Conservation (phyloP, 2,113 vertebrate genomes). For the Sander lucioperca region DNA sequence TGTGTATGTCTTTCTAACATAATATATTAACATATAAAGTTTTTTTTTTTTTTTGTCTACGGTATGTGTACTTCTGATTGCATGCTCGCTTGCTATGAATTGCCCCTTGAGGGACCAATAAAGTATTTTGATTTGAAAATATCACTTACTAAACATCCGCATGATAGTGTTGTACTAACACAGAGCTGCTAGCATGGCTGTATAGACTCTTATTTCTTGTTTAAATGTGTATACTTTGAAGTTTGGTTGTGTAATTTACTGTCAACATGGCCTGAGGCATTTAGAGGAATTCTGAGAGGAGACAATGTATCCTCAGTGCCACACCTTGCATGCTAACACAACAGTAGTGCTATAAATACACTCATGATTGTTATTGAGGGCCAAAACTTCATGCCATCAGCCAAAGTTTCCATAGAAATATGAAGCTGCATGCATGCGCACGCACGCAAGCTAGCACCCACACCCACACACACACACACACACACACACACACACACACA, state of each 20-base stretch:
- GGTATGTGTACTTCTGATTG: neutral
- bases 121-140: neutral
- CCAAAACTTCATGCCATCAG: neutral
- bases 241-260: neutral
- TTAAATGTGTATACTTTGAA: neutral
- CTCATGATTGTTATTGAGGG: slow-evolving; percentile 27
- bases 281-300: slow-evolving; percentile 29
- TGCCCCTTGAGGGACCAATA: neutral
- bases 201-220: neutral
- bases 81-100: neutral
- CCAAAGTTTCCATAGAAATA: slow-evolving; percentile 25
- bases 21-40: neutral
- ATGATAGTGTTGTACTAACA: neutral
- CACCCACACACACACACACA: neutral
- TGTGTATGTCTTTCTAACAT: neutral
- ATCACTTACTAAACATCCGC: neutral
- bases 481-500: slow-evolving; percentile 2
- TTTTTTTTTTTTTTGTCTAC: neutral
- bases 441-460: slow-evolving; percentile 1
- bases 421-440: neutral
- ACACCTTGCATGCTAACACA: slow-evolving; percentile 48
- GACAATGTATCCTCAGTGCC: slow-evolving; percentile 39
- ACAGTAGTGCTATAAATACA: slow-evolving; percentile 60
- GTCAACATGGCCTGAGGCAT: slow-evolving; percentile 20
- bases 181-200: neutral